A percentile compares a stretch with the other conserved stretches of the same genome.
Conservation (phyloP, 2,113 vertebrate species). For the Dunckerocampus dactyliophorus region DNA sequence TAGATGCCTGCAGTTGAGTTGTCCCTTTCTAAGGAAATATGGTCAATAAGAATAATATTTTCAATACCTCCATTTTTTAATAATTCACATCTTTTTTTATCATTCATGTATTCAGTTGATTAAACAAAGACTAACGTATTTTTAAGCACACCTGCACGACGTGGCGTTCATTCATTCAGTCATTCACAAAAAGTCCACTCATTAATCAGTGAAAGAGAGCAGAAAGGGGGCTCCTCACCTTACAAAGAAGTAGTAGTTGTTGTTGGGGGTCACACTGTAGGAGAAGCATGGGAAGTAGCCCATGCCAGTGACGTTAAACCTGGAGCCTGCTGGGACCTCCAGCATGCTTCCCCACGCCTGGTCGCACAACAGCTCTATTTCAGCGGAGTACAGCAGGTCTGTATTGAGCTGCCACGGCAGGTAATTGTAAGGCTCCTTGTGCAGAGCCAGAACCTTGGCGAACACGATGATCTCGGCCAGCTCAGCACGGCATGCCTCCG, state of each 20-base stretch:
- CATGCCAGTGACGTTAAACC: slow-evolving; percentile 79
- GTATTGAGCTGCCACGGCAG: slow-evolving; percentile 76
- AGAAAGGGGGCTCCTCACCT: slow-evolving; percentile 60
- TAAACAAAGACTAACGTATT: too few species aligned
- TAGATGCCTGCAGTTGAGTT: too few species aligned
- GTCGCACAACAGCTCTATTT: slow-evolving; percentile 81
- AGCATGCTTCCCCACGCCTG: slow-evolving; percentile 84
- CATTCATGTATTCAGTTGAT: too few species aligned
- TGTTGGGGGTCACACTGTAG: slow-evolving; percentile 78
- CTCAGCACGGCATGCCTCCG: slow-evolving; percentile 79
- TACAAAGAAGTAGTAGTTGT: slow-evolving; percentile 81
- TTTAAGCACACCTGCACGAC: too few species aligned
- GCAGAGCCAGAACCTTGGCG: slow-evolving; percentile 76
- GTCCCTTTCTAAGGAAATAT: too few species aligned
- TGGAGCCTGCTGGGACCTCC: slow-evolving; percentile 79
- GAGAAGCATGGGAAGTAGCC: slow-evolving; percentile 81
- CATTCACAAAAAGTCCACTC: not conserved
- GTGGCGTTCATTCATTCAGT: not conserved
- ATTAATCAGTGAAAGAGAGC: not conserved
- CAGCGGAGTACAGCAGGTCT: slow-evolving; percentile 76
- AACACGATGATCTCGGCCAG: slow-evolving; percentile 81
- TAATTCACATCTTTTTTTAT: too few species aligned
- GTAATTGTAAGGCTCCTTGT: slow-evolving; percentile 78
- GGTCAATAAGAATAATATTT: too few species aligned
- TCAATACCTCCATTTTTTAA: too few species aligned